phyloP scores from a whole-genome alignment of 2,797 vertebrate species.

The Limnodromus scolopaceus region DNA sequence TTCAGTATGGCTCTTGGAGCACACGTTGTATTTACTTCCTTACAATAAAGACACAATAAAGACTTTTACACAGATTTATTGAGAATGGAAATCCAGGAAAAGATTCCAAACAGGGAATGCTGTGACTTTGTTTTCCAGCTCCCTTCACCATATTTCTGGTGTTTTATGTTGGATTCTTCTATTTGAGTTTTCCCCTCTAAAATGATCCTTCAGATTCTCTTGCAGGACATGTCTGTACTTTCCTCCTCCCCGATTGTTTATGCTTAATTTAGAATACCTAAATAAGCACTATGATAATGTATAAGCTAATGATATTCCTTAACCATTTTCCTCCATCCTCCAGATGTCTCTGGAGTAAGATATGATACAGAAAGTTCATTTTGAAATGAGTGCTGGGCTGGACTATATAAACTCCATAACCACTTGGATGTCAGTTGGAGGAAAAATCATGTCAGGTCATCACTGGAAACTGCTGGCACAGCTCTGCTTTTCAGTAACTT shows the following conservation, averaged over 20 bases:
- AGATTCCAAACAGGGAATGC: background rate
- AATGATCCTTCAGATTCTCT: background rate
- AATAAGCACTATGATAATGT: background rate
- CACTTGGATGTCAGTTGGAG: background rate
- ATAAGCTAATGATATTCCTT: conserved; percentile 8
- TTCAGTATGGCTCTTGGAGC: background rate
- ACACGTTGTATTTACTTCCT: background rate
- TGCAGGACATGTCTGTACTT: background rate
- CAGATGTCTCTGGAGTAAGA: background rate
- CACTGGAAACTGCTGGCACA: background rate
- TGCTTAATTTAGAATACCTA: background rate
- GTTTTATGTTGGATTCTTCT: background rate
- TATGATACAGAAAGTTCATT: background rate
- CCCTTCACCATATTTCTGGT: background rate
- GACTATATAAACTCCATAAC: background rate
- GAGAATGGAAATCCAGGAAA: background rate
- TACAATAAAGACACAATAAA: background rate
- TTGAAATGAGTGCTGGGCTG: background rate
- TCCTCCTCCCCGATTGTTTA: background rate
- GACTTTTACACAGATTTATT: background rate
- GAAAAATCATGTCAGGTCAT: background rate
- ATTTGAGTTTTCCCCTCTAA: background rate
- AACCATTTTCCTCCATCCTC: conserved; percentile 4
- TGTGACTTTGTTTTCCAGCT: background rate
- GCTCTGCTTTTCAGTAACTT: background rate